phyloP scores from a whole-genome alignment of 2,888 invertebrate genomes.

The Perizoma affinitatum region DNA sequence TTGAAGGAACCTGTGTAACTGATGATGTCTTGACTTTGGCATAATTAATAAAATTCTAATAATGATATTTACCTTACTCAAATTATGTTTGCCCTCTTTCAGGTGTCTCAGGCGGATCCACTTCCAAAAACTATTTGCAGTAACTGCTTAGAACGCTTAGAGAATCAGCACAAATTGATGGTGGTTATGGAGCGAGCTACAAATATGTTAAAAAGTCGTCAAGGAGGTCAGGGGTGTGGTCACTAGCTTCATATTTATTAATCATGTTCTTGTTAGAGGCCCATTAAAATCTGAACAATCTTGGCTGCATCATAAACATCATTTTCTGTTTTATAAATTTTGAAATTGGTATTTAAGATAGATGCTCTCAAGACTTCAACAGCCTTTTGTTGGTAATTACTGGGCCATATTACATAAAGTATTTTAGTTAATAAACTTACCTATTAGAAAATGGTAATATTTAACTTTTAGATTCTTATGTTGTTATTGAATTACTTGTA shows the following conservation, averaged over 20 bases:
- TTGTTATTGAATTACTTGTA: constrained; percentile 2
- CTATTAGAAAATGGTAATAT: neutral
- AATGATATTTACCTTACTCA: no score
- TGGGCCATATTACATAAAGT: no score
- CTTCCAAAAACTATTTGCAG: constrained; percentile 89
- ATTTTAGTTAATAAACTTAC: no score
- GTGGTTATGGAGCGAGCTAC: constrained; percentile 77
- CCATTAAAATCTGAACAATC: no score
- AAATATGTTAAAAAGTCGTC: constrained; percentile 66
- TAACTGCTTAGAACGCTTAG: constrained; percentile 84
- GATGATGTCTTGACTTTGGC: no score
- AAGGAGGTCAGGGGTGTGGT: constrained; percentile 42
- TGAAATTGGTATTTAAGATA: no score
- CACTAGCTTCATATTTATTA: constrained; percentile 13
- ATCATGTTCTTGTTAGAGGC: neutral
- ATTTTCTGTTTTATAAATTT: no score
- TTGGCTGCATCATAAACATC: no score
- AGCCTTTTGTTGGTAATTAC: no score
- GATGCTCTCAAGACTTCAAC: no score
- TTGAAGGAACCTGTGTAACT: no score
- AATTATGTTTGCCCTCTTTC: constrained; percentile 35
- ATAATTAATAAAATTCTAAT: no score
- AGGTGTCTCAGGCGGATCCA: constrained; percentile 86
- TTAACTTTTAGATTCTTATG: neutral
- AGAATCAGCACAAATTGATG: constrained; percentile 81